These are phyloP conservation scores for Liodrosophila aerea DNA, from an alignment of 2,888 invertebrate genomes.

Conservation along the genomic window DNA sequence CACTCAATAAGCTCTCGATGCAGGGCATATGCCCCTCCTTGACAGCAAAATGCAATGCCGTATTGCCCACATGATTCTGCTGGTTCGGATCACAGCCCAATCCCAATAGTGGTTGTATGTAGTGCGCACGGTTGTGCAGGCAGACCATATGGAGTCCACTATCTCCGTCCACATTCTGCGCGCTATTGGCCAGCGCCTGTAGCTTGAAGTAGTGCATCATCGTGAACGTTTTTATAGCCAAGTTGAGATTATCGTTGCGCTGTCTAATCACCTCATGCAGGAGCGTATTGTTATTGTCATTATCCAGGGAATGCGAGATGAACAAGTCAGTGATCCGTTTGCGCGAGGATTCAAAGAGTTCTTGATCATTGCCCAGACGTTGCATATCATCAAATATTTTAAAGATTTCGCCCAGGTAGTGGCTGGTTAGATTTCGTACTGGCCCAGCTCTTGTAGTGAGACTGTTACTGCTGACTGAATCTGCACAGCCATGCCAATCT, in stretches of 20 bases:
- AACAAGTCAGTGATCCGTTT: conserved; percentile 60
- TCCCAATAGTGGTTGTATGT: conserved; percentile 77
- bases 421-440: too few species aligned
- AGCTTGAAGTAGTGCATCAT: conserved; percentile 77
- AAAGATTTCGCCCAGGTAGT: too few species aligned
- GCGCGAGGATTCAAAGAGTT: conserved; percentile 4
- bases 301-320: conserved; percentile 59
- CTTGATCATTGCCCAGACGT: too few species aligned
- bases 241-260: conserved; percentile 59
- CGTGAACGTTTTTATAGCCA: conserved; percentile 74
- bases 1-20: too few species aligned
- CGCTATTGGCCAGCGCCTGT: conserved; percentile 80
- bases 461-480: conserved; percentile 6
- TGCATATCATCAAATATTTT: too few species aligned
- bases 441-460: too few species aligned
- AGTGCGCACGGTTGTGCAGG: conserved; percentile 71
- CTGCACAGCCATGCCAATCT: conserved; percentile 49
- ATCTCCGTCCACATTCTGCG: conserved; percentile 83
- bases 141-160: conserved; percentile 84
- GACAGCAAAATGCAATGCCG: too few species aligned
- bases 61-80: conserved; percentile 82
- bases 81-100: conserved; percentile 83
- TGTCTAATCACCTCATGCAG: conserved; percentile 77
- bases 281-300: conserved; percentile 71
- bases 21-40: too few species aligned